A percentile compares a stretch with the other conserved stretches of the same genome.
These are phyloP conservation scores for Dinomys branickii DNA, from an alignment of 2,113 vertebrate genomes.

Conservation along the genomic window DNA sequence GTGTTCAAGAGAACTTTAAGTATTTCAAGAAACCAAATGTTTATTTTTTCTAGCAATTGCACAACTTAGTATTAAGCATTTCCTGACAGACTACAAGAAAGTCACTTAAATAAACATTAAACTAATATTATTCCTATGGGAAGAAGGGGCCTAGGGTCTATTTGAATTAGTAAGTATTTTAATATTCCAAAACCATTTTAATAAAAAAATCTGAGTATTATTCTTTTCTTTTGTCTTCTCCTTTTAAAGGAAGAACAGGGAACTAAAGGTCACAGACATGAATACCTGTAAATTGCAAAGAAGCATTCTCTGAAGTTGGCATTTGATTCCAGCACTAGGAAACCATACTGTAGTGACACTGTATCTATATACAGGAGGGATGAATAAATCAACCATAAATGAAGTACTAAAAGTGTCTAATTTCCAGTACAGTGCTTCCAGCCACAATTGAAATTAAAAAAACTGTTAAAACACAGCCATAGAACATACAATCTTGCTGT, in stretches of 20 bases:
- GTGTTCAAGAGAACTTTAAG: neutral
- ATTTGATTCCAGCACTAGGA: constrained; percentile 78
- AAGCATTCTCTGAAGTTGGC: constrained; percentile 66
- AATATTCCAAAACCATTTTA: constrained; percentile 40
- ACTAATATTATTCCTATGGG: neutral
- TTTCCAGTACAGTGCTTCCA: constrained; percentile 83
- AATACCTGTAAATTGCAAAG: constrained; percentile 70
- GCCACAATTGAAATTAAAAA: constrained; percentile 85
- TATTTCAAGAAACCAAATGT: neutral
- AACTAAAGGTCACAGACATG: constrained; percentile 76
- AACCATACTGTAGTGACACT: constrained; percentile 76
- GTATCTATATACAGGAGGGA: constrained; percentile 78
- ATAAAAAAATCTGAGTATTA: constrained; percentile 36
- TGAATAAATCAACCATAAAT: constrained; percentile 85
- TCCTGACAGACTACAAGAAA: neutral
- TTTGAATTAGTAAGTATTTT: constrained; percentile 56
- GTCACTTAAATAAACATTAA: constrained; percentile 33
- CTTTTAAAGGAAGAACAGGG: constrained; percentile 77
- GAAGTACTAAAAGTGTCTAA: constrained; percentile 85
- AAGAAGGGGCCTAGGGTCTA: neutral
- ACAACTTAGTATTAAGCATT: neutral
- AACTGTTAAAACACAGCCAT: constrained; percentile 81
- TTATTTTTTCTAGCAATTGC: constrained; percentile 15
- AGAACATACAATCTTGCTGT: constrained; percentile 80
- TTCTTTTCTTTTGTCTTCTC: constrained; percentile 67